Percentiles rank a stretch among this genome's conserved stretches.
phyloP scores from a whole-genome alignment of 2,888 invertebrate genomes.

The Zaprionus obscuricornis region DNA sequence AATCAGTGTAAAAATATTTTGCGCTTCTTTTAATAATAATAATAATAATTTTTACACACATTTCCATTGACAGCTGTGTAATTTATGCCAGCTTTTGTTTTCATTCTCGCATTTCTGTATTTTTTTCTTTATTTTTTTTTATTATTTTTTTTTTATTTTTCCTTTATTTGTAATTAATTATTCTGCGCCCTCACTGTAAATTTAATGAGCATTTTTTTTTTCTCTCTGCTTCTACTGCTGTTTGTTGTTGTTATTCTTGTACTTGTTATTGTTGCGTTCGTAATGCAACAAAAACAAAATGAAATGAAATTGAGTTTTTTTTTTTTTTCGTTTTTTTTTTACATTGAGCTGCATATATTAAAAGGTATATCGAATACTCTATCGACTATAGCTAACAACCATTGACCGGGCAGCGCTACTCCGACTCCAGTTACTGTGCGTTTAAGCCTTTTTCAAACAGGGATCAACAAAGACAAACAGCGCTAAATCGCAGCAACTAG shows the following conservation, averaged over 20 bases:
- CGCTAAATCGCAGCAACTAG: conserved; percentile 14
- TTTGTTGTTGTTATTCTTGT: too few relatives aligned
- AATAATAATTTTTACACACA: too few relatives aligned
- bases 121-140: conserved; percentile 14
- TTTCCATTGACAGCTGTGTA: conserved; percentile 38
- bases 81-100: conserved; percentile 48
- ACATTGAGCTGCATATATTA: conserved; percentile 29
- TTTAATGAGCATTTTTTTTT: conserved; percentile 61
- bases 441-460: conserved; percentile 44
- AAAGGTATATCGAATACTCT: not conserved
- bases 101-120: conserved; percentile 25
- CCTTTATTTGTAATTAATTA: conserved; percentile 46
- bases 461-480: conserved; percentile 43
- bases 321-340: too few relatives aligned
- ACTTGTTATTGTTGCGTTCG: too few relatives aligned
- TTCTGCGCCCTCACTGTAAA: conserved; percentile 37
- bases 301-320: too few relatives aligned
- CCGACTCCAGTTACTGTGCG: conserved; percentile 4
- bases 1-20: too few relatives aligned
- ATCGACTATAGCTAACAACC: too few relatives aligned
- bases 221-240: too few relatives aligned
- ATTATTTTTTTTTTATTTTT: conserved; percentile 5
- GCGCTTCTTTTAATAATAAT: too few relatives aligned
- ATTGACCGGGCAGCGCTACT: not conserved
- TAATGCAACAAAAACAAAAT: conserved; percentile 28